Evolutionary conservation across 2,797 vertebrate genomes (phyloP).

Genomic region (Betta splendens): DNA sequence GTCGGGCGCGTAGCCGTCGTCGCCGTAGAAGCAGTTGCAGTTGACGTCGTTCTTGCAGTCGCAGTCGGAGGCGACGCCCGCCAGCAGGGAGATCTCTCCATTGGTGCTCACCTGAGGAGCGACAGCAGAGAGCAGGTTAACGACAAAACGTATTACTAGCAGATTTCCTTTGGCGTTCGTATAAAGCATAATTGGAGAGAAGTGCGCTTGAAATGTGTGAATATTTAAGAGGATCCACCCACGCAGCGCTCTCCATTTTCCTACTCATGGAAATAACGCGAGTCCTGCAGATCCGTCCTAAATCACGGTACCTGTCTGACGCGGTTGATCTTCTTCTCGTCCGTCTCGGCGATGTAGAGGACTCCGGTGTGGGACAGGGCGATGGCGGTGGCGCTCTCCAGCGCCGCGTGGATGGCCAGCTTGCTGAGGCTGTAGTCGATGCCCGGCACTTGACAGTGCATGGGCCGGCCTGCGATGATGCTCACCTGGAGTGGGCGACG

Average conservation of each 20-base stretch:
- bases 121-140: slow-evolving; percentile 5
- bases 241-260: slow-evolving; percentile 32
- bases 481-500: slow-evolving; percentile 80
- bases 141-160: slow-evolving; percentile 18
- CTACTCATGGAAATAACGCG: slow-evolving; percentile 24
- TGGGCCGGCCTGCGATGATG: slow-evolving; percentile 97
- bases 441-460: slow-evolving; percentile 98
- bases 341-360: slow-evolving; percentile 98
- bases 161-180: slow-evolving; percentile 39
- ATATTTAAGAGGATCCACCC: too few species aligned
- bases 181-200: slow-evolving; percentile 15
- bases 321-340: slow-evolving; percentile 99
- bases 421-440: slow-evolving; percentile 99
- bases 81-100: slow-evolving; percentile 96
- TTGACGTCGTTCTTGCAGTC: slow-evolving; percentile 99
- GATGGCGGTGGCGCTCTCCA: slow-evolving; percentile 97
- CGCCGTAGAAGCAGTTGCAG: slow-evolving; percentile 98
- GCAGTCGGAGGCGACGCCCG: slow-evolving; percentile 95
- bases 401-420: slow-evolving; percentile 92
- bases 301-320: slow-evolving; percentile 85
- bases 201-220: too few species aligned
- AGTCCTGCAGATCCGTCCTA: slow-evolving; percentile 12
- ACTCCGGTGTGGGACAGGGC: slow-evolving; percentile 94
- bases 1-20: slow-evolving; percentile 97
- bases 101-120: slow-evolving; percentile 89